Percentiles rank a stretch among this genome's conserved stretches.
These are phyloP conservation scores for Dinothrombium tinctorium DNA, from an alignment of 1,140 invertebrate genomes.

Conservation along the genomic window DNA sequence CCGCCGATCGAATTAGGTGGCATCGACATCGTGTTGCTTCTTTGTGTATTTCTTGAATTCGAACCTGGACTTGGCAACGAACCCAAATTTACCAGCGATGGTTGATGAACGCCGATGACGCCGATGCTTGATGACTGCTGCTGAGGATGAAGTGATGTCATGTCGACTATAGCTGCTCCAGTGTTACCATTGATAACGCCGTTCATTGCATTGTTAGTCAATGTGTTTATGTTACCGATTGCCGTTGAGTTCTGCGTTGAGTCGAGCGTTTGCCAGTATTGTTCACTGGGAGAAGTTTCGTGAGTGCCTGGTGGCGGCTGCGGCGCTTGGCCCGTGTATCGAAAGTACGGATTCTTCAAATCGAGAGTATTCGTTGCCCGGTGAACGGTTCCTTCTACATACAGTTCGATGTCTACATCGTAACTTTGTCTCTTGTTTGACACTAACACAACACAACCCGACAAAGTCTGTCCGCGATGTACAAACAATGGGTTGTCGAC, in stretches of 20 bases:
- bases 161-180: background rate
- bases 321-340: conserved; percentile 26
- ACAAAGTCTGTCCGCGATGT: conserved; percentile 73
- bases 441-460: conserved; percentile 58
- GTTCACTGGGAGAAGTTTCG: conserved; percentile 67
- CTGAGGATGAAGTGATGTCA: background rate
- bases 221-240: too few species aligned
- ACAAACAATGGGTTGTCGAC: conserved; percentile 79
- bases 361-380: conserved; percentile 70
- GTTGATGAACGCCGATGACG: background rate
- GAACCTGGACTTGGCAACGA: background rate
- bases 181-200: conserved; percentile 2
- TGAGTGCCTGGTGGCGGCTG: conserved; percentile 52
- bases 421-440: conserved; percentile 96
- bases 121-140: background rate
- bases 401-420: conserved; percentile 89
- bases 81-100: conserved; percentile 2
- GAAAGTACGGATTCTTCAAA: conserved; percentile 95
- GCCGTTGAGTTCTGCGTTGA: conserved; percentile 18
- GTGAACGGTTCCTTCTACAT: conserved; percentile 59
- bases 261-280: conserved; percentile 64
- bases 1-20: conserved; percentile 42
- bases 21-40: conserved; percentile 21
- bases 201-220: background rate
- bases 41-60: background rate